phyloP scores from a whole-genome alignment of 2,888 invertebrate species.

The Tipula helvola region DNA sequence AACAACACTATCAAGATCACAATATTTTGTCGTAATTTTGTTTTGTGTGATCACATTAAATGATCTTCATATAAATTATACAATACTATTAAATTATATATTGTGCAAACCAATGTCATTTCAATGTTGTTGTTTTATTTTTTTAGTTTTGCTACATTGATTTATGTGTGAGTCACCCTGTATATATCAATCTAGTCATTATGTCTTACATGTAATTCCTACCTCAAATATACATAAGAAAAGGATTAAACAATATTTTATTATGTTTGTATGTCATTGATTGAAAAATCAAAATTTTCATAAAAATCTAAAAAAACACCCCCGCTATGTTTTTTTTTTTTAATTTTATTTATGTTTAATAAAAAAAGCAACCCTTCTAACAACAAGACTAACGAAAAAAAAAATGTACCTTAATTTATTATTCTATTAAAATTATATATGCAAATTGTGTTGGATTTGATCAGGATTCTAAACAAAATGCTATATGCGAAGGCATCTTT shows the following conservation, averaged over 20 bases:
- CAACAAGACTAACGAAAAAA: not conserved
- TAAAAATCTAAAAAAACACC: not conserved
- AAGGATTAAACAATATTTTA: not conserved
- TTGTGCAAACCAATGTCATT: not conserved
- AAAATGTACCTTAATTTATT: not conserved
- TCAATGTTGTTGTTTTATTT: not conserved
- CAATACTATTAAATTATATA: not conserved
- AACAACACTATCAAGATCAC: not conserved
- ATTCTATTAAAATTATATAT: slow-evolving; percentile 4
- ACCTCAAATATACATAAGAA: not conserved
- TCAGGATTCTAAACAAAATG: not conserved
- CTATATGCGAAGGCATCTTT: not conserved
- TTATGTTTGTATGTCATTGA: not conserved
- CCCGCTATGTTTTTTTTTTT: not conserved
- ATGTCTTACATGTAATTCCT: not conserved
- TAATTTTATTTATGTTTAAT: not conserved
- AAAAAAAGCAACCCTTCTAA: not conserved
- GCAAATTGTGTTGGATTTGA: not conserved
- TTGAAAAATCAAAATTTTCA: not conserved
- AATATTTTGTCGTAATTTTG: not conserved
- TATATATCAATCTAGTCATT: not conserved
- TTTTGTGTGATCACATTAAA: not conserved
- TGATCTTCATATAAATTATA: not conserved
- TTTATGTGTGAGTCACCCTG: not conserved
- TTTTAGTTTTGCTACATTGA: not conserved